Evolutionary conservation across 2,888 invertebrate genomes (phyloP), one percentile per base, ranked within the genome.

Genomic region (Pseudanteris insignis): DNA sequence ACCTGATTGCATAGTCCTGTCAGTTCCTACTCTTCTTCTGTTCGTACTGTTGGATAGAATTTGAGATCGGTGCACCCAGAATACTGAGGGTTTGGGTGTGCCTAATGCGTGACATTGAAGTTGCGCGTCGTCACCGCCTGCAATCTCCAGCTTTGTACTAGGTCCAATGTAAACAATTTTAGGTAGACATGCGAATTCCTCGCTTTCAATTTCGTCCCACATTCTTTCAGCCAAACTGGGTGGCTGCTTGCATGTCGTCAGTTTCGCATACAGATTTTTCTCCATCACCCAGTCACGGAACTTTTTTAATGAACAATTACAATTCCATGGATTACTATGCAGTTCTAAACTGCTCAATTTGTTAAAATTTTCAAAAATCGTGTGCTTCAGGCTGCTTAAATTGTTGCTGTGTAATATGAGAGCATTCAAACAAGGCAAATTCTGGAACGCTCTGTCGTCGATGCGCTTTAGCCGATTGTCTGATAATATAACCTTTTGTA

Each of bases 311-410:
- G 88, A 86, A 72, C 95, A 95, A 73, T 94, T 92, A 74, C 95
- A 95, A 58, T 89, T 85, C 94, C 94, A 95, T 0, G 90, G 90
- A 76, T 95, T 95, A 60, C 88, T 87, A 63, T 88, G 86, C 1
- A 94, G 83, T 46, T 89, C 89, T 30, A 95, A 81, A 70, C 89
- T 89, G 14, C 86, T 86, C 43, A 94, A 79, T 63, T 86, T 88
- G 1, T 84, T 83, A 43, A 93, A 80, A 21, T 85, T 83, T 48
- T 84, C 83, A 53, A 92, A 85, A 3, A 88, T 86, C 57, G 88
- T 86, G 34, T 86, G 82, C 70, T 85, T 85, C 36, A 94, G 78
- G 43, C 84, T 84, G 43, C 87, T 87, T 46, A 95, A 81, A 70
- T 86, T 86, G 76, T 95, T 95, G 26, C 87, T 85, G 64, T 89